phyloP scores from a whole-genome alignment of 2,113 vertebrate genomes.

The Megaceryle maxima region DNA sequence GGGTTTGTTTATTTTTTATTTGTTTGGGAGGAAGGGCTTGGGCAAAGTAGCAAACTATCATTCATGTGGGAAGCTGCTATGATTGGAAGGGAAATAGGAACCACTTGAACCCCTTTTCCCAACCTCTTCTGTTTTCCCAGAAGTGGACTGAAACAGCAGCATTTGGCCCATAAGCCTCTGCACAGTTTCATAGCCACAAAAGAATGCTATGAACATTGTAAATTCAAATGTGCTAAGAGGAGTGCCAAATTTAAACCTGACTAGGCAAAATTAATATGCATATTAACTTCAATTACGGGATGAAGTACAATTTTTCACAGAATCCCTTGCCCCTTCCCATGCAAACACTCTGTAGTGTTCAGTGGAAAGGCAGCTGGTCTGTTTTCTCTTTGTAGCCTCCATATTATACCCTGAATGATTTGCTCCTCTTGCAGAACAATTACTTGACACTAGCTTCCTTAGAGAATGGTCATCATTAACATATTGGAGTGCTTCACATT shows the following conservation, averaged over 20 bases:
- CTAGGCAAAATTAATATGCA: constrained; percentile 48
- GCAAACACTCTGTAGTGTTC: neutral
- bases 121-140: neutral
- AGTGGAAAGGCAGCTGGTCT: constrained; percentile 39
- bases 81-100: neutral
- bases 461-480: neutral
- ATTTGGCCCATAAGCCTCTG: neutral
- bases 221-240: neutral
- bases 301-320: neutral
- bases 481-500: neutral
- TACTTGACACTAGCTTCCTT: neutral
- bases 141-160: neutral
- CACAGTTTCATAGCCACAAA: neutral
- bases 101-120: neutral
- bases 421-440: neutral
- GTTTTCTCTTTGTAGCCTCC: neutral
- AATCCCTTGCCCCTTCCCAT: neutral
- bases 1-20: neutral
- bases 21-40: neutral
- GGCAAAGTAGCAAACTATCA: neutral
- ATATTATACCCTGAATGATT: neutral
- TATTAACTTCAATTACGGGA: neutral
- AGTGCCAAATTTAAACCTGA: constrained; percentile 39
- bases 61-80: neutral
- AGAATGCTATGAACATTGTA: neutral